Conservation (phyloP, 2,888 invertebrate genomes). For the Scaptomyza reducta region DNA sequence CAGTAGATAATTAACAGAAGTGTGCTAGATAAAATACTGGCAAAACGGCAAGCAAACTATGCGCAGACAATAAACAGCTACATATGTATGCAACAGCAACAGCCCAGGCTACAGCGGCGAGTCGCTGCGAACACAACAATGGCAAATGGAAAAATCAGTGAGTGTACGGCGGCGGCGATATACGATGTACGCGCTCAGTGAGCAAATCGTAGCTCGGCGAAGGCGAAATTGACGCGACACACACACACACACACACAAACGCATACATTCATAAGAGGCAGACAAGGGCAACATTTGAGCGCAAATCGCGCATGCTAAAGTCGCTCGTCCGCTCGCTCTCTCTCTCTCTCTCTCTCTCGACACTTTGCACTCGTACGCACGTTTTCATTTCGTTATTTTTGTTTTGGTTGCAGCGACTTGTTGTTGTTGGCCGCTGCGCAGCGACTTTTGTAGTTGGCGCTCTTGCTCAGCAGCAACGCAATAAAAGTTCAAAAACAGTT, state of each 20-base stretch:
- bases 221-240: conserved; percentile 54
- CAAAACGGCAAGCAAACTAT: conserved; percentile 44
- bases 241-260: conserved; percentile 11
- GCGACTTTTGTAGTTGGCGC: conserved; percentile 68
- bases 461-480: conserved; percentile 80
- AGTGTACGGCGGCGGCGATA: conserved; percentile 51
- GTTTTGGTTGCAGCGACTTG: conserved; percentile 38
- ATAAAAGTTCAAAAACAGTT: conserved; percentile 79
- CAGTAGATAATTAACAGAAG: conserved; percentile 34
- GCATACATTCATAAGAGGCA: conserved; percentile 30
- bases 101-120: conserved; percentile 28
- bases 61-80: conserved; percentile 13
- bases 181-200: conserved; percentile 47
- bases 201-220: conserved; percentile 34
- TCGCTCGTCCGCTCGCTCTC: conserved; percentile 26
- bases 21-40: conserved; percentile 33
- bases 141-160: conserved; percentile 50
- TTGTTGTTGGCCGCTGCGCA: conserved; percentile 63
- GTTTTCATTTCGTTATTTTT: conserved; percentile 53
- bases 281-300: conserved; percentile 48
- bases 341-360: conserved; percentile 30
- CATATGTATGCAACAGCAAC: conserved; percentile 16
- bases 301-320: conserved; percentile 28
- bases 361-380: conserved; percentile 54
- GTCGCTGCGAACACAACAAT: conserved; percentile 43